Conservation (phyloP, 2,888 invertebrate genomes). For the Trachelus troglodyta region DNA sequence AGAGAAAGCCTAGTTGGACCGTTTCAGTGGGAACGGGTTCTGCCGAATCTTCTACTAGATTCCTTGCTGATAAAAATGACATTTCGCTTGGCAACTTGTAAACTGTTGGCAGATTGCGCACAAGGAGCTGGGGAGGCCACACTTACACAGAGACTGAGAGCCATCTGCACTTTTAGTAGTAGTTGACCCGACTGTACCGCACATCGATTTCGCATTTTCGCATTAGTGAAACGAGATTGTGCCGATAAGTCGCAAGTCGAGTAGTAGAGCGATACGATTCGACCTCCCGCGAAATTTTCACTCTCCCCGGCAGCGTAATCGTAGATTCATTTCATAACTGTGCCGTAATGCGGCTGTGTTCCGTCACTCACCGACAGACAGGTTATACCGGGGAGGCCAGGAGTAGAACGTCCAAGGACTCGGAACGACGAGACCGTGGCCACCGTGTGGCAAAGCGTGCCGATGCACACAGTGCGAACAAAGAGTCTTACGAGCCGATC, state of each 20-base stretch:
- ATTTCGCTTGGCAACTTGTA: neutral
- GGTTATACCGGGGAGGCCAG: slow-evolving; percentile 7
- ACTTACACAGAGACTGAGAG: neutral
- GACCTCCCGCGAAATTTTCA: slow-evolving; percentile 3
- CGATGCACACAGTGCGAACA: neutral
- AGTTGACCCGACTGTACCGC: neutral
- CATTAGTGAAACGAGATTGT: neutral
- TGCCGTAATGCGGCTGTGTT: slow-evolving; percentile 18
- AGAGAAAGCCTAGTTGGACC: slow-evolving; percentile 30
- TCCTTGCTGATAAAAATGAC: slow-evolving; percentile 1
- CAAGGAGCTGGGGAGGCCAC: neutral
- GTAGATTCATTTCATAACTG: slow-evolving; percentile 28
- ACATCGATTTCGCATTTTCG: neutral
- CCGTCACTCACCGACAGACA: slow-evolving; percentile 7
- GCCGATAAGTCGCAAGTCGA: neutral
- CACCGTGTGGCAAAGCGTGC: neutral
- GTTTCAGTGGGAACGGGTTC: slow-evolving; percentile 15
- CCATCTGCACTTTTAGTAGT: neutral
- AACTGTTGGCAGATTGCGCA: neutral
- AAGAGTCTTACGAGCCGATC: neutral
- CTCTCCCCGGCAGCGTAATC: slow-evolving; percentile 17
- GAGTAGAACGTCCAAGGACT: slow-evolving; percentile 30
- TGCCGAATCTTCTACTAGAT: slow-evolving; percentile 11
- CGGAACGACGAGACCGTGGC: slow-evolving; percentile 11
- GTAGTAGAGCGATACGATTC: neutral